phyloP scores from a whole-genome alignment of 2,888 invertebrate genomes.

The Aradus depressus region DNA sequence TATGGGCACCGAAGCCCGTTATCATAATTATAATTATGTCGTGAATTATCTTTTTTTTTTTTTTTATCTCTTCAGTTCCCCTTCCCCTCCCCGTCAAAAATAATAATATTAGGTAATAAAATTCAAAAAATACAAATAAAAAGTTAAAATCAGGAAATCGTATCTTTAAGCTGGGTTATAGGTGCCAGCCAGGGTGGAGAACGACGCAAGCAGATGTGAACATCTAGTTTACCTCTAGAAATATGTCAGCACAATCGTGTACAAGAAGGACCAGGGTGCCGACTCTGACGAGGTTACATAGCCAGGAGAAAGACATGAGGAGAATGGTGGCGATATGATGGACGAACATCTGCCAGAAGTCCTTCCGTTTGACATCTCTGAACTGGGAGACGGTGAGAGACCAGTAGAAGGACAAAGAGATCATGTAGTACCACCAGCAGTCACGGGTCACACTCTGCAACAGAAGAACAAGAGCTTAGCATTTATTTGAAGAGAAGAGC shows the following conservation, averaged over 20 bases:
- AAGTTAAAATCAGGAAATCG: too few relatives aligned
- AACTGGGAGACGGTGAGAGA: conserved; percentile 86
- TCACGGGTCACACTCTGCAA: conserved; percentile 65
- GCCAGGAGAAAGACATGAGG: conserved; percentile 87
- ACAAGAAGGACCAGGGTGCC: conserved; percentile 80
- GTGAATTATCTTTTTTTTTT: too few relatives aligned
- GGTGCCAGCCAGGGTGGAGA: too few relatives aligned
- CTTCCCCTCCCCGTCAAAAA: too few relatives aligned
- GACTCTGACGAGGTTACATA: conserved; percentile 81
- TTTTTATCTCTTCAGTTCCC: too few relatives aligned
- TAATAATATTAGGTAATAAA: too few relatives aligned
- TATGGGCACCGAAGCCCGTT: too few relatives aligned
- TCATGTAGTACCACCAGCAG: conserved; percentile 96
- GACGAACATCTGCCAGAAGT: conserved; percentile 97
- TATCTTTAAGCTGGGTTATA: too few relatives aligned
- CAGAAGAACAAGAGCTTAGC: conserved; percentile 20
- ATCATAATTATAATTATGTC: too few relatives aligned
- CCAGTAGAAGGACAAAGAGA: conserved; percentile 91
- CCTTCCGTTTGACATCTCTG: conserved; percentile 83
- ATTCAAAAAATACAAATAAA: too few relatives aligned
- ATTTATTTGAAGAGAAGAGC: too few relatives aligned
- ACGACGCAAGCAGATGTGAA: too few relatives aligned
- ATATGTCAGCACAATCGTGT: conserved; percentile 84
- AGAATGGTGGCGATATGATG: conserved; percentile 91
- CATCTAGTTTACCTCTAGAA: conserved; percentile 55